A percentile compares a stretch with the other conserved stretches of the same genome.
phyloP scores from a whole-genome alignment of 2,797 vertebrate genomes.

The Glossophaga mutica region DNA sequence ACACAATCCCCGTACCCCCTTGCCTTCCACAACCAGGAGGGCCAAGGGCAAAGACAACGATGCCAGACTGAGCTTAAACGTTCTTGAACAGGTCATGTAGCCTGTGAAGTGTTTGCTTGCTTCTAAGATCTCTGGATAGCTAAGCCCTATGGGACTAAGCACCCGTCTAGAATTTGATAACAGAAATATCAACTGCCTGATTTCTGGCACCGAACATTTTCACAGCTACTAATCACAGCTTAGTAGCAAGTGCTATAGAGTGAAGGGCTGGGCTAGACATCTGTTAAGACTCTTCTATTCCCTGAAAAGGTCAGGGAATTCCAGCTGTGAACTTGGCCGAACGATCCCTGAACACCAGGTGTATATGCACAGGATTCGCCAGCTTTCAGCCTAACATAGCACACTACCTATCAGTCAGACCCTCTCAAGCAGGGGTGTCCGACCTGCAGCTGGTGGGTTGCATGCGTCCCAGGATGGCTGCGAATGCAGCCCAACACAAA shows the following conservation, averaged over 20 bases:
- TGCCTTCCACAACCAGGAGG: background rate
- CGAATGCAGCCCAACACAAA: too few relatives aligned
- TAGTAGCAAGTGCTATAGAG: background rate
- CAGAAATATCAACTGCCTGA: background rate
- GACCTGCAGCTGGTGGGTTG: too few relatives aligned
- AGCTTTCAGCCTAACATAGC: background rate
- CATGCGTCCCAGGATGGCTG: too few relatives aligned
- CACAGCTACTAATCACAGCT: background rate
- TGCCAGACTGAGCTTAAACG: background rate
- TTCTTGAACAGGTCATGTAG: background rate
- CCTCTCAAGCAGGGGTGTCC: background rate
- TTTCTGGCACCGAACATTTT: background rate
- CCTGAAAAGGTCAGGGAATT: background rate
- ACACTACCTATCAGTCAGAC: background rate
- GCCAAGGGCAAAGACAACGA: background rate
- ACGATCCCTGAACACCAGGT: background rate
- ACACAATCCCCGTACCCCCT: background rate
- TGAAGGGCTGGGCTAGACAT: background rate
- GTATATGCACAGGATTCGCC: background rate
- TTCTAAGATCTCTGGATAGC: background rate
- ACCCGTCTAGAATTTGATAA: background rate
- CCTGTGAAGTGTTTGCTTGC: background rate
- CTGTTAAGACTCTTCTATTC: background rate
- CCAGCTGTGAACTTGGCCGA: background rate
- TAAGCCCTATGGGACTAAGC: background rate